Conservation (phyloP, 2,113 vertebrate genomes). For the Hyperoodon ampullatus region DNA sequence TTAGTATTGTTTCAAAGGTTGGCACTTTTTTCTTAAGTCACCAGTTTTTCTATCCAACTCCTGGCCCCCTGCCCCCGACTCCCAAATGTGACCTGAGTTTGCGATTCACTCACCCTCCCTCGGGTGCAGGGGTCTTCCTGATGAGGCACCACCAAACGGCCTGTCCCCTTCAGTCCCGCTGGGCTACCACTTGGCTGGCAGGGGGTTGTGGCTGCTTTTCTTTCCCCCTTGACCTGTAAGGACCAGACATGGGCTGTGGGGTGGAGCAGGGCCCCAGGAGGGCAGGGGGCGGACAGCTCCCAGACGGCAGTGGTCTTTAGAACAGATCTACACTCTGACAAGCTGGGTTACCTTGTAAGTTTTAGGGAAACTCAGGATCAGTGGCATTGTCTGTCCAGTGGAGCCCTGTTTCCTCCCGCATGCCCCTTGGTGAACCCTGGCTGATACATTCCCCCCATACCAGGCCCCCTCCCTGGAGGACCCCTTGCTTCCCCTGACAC, state of each 20-base stretch:
- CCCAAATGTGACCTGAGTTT: neutral
- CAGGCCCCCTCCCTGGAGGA: neutral
- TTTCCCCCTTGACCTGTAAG: neutral
- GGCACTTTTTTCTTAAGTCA: neutral
- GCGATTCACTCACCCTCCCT: slow-evolving; percentile 54
- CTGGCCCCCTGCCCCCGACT: too few relatives aligned
- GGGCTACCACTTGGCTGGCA: neutral
- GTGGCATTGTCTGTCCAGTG: too few relatives aligned
- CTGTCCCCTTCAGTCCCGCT: neutral
- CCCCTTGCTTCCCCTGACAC: neutral
- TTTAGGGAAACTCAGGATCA: neutral
- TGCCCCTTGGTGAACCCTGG: neutral
- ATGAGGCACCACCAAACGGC: neutral
- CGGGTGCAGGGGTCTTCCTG: neutral
- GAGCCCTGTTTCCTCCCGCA: neutral
- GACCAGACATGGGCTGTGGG: neutral
- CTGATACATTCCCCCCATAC: neutral
- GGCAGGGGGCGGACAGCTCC: too few relatives aligned
- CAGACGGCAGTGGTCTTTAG: neutral
- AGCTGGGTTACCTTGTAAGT: neutral
- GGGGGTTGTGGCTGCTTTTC: neutral
- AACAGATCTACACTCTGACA: neutral
- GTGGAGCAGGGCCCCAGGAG: neutral
- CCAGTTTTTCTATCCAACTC: neutral
- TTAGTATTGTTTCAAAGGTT: neutral